Evolutionary conservation across 2,113 vertebrate species (phyloP).

Genomic region (Xyliphius kryptos): DNA sequence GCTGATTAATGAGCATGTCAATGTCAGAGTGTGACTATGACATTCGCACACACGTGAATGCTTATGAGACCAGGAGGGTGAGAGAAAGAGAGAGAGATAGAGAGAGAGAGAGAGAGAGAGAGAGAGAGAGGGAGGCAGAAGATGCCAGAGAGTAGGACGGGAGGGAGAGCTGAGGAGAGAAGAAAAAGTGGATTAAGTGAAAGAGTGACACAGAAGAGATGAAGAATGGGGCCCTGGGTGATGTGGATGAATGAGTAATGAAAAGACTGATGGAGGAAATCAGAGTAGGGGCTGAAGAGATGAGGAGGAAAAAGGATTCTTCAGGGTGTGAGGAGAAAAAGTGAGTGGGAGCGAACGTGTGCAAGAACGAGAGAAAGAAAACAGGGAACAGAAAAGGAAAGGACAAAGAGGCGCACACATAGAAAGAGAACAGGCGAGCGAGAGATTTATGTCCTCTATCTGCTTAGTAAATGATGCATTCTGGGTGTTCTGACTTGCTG

Average conservation of each 20-base stretch:
- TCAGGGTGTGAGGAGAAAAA: too few species aligned
- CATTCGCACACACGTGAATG: conserved; percentile 30
- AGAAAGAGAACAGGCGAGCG: too few species aligned
- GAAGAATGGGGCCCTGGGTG: conserved; percentile 7
- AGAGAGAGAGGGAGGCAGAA: neutral
- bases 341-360: neutral
- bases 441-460: too few species aligned
- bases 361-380: neutral
- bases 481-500: too few species aligned
- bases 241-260: conserved; percentile 7
- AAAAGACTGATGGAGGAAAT: conserved; percentile 6
- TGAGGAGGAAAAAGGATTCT: too few species aligned
- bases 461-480: too few species aligned
- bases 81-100: conserved; percentile 3
- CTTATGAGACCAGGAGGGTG: conserved; percentile 21
- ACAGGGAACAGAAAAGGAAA: too few species aligned
- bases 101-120: conserved; percentile 1
- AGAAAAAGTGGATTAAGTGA: neutral
- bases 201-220: neutral
- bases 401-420: too few species aligned
- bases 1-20: conserved; percentile 45
- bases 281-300: conserved; percentile 4
- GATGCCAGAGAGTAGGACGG: conserved; percentile 5
- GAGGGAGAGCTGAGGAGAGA: neutral
- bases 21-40: conserved; percentile 40